These are phyloP conservation scores for Ophthalmolycus amberensis DNA, from an alignment of 2,113 vertebrate genomes.

Conservation along the genomic window DNA sequence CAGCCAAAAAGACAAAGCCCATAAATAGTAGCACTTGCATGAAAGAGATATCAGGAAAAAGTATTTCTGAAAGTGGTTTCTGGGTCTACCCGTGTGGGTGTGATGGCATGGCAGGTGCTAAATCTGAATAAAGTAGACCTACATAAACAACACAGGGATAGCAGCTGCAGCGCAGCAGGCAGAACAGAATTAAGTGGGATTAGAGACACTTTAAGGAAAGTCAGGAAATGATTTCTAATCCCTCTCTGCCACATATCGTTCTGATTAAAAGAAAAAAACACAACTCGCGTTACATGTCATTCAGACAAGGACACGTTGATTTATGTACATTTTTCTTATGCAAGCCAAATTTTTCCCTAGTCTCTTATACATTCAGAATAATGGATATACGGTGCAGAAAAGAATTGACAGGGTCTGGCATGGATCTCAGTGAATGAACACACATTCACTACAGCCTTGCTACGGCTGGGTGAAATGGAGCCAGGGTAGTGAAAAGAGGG, in stretches of 20 bases:
- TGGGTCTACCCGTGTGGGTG: conserved; percentile 59
- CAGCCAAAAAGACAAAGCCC: conserved; percentile 57
- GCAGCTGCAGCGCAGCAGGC: conserved; percentile 40
- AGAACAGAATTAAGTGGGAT: conserved; percentile 60
- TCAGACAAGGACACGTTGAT: conserved; percentile 26
- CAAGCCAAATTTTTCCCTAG: conserved; percentile 20
- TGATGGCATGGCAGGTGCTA: conserved; percentile 59
- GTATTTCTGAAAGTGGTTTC: conserved; percentile 57
- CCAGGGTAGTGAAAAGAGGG: conserved; percentile 60
- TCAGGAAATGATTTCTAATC: conserved; percentile 47
- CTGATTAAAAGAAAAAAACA: conserved; percentile 32
- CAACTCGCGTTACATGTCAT: conserved; percentile 23
- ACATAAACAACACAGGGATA: conserved; percentile 60
- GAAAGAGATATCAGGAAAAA: conserved; percentile 57
- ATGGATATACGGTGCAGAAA: conserved; percentile 17
- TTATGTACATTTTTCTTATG: conserved; percentile 1
- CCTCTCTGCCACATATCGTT: conserved; percentile 43
- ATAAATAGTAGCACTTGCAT: conserved; percentile 68
- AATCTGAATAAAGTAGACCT: conserved; percentile 59
- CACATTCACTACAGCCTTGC: conserved; percentile 23
- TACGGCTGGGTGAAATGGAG: conserved; percentile 52
- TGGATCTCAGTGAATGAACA: conserved; percentile 52
- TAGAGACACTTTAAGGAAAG: conserved; percentile 65
- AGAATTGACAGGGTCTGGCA: conserved; percentile 39
- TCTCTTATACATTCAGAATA: conserved; percentile 15